Conservation (phyloP, 2,888 invertebrate genomes). For the Dorcus parallelipipedus region DNA sequence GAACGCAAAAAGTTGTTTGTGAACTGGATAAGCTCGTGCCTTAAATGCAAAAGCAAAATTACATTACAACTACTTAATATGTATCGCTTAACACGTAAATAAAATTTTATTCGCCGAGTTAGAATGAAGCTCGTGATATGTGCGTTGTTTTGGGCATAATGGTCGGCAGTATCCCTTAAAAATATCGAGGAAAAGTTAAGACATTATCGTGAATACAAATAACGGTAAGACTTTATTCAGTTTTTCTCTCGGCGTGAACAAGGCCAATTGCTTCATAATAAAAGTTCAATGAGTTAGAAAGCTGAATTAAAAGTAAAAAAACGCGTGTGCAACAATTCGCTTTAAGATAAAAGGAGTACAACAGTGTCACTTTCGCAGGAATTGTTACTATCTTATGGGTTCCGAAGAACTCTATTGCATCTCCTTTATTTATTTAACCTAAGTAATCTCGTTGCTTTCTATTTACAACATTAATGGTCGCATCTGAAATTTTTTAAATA, state of each 20-base stretch:
- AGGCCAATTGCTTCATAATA: neutral
- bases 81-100: neutral
- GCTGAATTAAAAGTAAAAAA: neutral
- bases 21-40: slow-evolving; percentile 33
- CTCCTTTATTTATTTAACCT: too few species aligned
- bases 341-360: neutral
- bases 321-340: neutral
- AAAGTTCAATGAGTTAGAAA: neutral
- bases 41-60: slow-evolving; percentile 28
- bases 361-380: slow-evolving; percentile 1
- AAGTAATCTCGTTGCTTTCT: too few species aligned
- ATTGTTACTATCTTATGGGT: too few species aligned
- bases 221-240: neutral
- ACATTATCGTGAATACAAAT: neutral
- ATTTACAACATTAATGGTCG: too few species aligned
- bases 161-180: neutral
- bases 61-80: neutral
- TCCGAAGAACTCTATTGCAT: too few species aligned
- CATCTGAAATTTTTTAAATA: too few species aligned
- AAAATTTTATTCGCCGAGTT: neutral
- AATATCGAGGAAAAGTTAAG: neutral
- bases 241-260: neutral
- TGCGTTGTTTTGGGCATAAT: neutral
- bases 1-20: slow-evolving; percentile 26
- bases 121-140: neutral